A percentile compares a stretch with the other conserved stretches of the same genome.
These are phyloP conservation scores for rat (Rattus norvegicus) DNA, from an alignment of 2,113 vertebrate genomes.

Conservation along the genomic window GRCr8 NC_086033.1:65480001-65480500, in stretches of 20 bases:
- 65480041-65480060: background rate
- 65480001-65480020: background rate
- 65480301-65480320: background rate
- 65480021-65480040: background rate
- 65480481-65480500: background rate
- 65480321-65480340: background rate
- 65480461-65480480: background rate
- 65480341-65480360: background rate
- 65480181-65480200: background rate
- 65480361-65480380: background rate
- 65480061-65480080: background rate
- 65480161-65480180: background rate
- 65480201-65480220: background rate
- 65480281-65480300: background rate
- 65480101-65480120: background rate
- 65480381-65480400: background rate
- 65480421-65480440: background rate
- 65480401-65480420: background rate
- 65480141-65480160: background rate
- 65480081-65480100: background rate
- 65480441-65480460: no score
- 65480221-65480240: background rate
- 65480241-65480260: background rate
- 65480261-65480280: background rate
- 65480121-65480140: background rate